Base-by-base conservation (phyloP, 2,797 vertebrate species). In the Geranospiza caerulescens region DNA sequence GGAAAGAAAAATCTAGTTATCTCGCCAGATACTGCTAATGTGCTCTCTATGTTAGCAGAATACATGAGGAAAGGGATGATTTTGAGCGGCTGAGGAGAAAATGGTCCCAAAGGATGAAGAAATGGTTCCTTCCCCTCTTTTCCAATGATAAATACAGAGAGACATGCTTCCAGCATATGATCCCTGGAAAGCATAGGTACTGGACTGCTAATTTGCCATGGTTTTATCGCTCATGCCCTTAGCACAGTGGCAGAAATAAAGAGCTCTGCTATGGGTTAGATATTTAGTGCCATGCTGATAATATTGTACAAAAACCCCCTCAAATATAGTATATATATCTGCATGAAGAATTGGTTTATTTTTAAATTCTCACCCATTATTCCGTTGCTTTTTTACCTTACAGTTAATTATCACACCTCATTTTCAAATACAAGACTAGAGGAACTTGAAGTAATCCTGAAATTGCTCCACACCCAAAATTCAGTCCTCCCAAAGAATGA, bases 301-400 rank as follows among this genome's bases (percentile, higher is more conserved):
- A 55, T 25, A 50, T 6, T 8, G 4, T 42, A 42, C 9, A 63
- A 78, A 81, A 80, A 10, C 0, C 0, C 33, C 4, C 42, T 82
- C 17, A 67, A 80, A 19, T 2, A 29, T 47, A 88, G 74, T 21
- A n/a, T 47, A 31, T 8, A 16, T 18, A 47, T 6, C 27, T 17
- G 0, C 40, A 55, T 40, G 40, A 63, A 62, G 9, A 70, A 70
- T 1, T 40, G 4, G 4, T 15, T 78, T 72, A 8, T n/a, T 74
- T 90, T 64, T 29, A 63, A 93, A 63, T 56, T 84, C 19, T 71
- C n/a, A 78, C 15, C 22, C 45, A n/a, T 40, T 73, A 45, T 19
- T 59, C 31, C 48, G n/a, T 34, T 68, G 26, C 14, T 94, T 81
- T 75, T 34, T 93, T 48, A 53, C 12, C 31, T 23, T 58, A 52